Conservation (phyloP, 2,888 invertebrate genomes). For the Venustoraphidia nigricollis region DNA sequence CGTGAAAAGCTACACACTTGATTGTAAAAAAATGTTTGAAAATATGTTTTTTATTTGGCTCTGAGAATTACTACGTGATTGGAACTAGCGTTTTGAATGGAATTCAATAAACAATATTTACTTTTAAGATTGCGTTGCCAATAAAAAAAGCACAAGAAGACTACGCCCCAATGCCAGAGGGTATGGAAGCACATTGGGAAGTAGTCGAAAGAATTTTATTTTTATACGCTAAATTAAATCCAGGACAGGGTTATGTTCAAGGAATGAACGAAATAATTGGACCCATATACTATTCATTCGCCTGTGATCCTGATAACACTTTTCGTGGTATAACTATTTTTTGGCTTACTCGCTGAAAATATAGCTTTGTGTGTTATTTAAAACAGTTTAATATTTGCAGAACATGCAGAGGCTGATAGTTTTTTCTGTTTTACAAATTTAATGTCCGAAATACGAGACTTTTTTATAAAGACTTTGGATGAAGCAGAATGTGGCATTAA, state of each 20-base stretch:
- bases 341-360: neutral
- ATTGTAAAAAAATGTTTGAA: slow-evolving; percentile 3
- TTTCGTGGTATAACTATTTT: slow-evolving; percentile 50
- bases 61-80: too few relatives aligned
- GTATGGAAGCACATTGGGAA: slow-evolving; percentile 96
- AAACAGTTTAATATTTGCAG: slow-evolving; percentile 30
- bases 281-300: slow-evolving; percentile 95
- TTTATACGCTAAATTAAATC: slow-evolving; percentile 94
- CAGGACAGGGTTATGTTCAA: slow-evolving; percentile 90
- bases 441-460: slow-evolving; percentile 95
- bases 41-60: neutral
- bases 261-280: slow-evolving; percentile 99
- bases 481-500: slow-evolving; percentile 85
- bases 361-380: neutral
- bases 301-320: slow-evolving; percentile 66
- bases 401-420: slow-evolving; percentile 89
- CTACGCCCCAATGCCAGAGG: slow-evolving; percentile 73
- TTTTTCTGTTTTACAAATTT: slow-evolving; percentile 97
- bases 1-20: too few relatives aligned
- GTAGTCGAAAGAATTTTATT: slow-evolving; percentile 94
- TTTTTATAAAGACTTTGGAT: slow-evolving; percentile 91
- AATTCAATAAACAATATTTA: neutral
- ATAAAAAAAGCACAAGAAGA: slow-evolving; percentile 63
- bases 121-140: slow-evolving; percentile 45
- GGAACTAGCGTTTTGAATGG: too few relatives aligned